phyloP scores from a whole-genome alignment of 2,797 vertebrate species.

The Bradypodion ventrale region DNA sequence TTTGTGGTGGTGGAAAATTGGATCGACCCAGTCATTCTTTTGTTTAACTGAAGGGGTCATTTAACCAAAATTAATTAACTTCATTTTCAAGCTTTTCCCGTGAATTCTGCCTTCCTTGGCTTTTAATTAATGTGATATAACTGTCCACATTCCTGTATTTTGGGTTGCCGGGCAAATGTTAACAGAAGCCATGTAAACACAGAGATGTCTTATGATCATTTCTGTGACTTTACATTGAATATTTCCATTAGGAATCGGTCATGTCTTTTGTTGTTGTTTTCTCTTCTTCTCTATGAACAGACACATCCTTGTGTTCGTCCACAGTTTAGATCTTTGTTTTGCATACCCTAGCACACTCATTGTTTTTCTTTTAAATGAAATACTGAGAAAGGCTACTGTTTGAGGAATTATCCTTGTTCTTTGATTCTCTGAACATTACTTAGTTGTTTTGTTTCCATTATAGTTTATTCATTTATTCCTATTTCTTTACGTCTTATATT shows the following conservation, averaged over 20 bases:
- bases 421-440: neutral
- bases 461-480: neutral
- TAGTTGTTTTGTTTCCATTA: neutral
- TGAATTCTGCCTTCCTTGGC: neutral
- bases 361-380: slow-evolving; percentile 17
- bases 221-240: neutral
- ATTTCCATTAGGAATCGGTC: slow-evolving; percentile 23
- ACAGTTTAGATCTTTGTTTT: slow-evolving; percentile 3
- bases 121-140: neutral
- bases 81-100: neutral
- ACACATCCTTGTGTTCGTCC: slow-evolving; percentile 20
- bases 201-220: neutral
- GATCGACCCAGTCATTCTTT: neutral
- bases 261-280: slow-evolving; percentile 6
- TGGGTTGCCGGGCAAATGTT: neutral
- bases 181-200: neutral
- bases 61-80: neutral
- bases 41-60: neutral
- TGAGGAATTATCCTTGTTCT: slow-evolving; percentile 50
- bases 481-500: too few species aligned
- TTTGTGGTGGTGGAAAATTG: neutral
- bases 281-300: slow-evolving; percentile 2
- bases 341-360: slow-evolving; percentile 34
- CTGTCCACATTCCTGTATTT: neutral
- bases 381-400: slow-evolving; percentile 18